Evolutionary conservation across 2,888 invertebrate species (phyloP), one percentile per base, ranked within the genome.

Genomic region (Heterodera filipjevi): DNA sequence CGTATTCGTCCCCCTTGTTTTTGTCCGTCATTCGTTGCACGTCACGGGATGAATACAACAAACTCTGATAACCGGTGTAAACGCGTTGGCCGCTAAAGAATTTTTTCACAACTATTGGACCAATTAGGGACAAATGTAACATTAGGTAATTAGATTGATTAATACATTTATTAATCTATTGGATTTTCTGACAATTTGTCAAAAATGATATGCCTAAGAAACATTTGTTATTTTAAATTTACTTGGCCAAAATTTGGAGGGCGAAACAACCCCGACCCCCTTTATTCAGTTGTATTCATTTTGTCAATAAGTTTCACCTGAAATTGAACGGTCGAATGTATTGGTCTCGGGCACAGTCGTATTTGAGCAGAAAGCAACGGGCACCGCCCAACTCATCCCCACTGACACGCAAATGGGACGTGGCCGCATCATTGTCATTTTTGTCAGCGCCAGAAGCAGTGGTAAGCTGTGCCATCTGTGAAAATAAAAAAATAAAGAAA

Each of bases 361-460:
- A 72, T n/a, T 72, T 72, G 32, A 72, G 72, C 49, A 72, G 44
- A 44, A 72, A 72, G 32, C 72, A 72, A 22, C 59, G 33, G 2
- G n/a, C 30, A 22, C 19, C 22, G 59, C 16, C 12, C 72, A 72
- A 33, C 16, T 72, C 72, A 22, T 22, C 22, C 68, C 33, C n/a
- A 2, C 12, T 27, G 14, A 27, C 66, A 16, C 33, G 3, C 66
- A 66, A 33, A 2, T 1, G 10, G 68, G 33, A 68, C 68, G 30
- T 19, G 66, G 30, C 19, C 14, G 44, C 44, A 49, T 14, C 49
- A 49, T 49, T 19, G 12, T 5, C 44, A 44, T 35, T 33, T 2
- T 32, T 16, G 8, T 32, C 33, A 59, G 6, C 27, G 8, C 12
- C 33, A 59, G 6, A 8, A 27, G 59, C 59, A 8, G 27, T 59